A percentile compares a stretch with the other conserved stretches of the same genome.
Conservation (phyloP, 2,888 invertebrate genomes). For the Spodoptera picta region DNA sequence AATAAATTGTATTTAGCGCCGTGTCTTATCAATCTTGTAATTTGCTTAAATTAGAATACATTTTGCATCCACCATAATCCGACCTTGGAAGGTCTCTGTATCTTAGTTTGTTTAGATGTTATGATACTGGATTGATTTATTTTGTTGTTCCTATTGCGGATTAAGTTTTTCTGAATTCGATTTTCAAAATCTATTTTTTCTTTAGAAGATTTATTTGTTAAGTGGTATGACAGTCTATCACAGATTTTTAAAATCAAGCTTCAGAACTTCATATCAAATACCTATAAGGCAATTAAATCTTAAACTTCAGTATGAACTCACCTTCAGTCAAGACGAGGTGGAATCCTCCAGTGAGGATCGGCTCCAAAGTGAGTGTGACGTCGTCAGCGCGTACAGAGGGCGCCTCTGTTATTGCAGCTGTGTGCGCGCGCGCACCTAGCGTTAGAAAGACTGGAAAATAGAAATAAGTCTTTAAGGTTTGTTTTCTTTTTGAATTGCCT, state of each 20-base stretch:
- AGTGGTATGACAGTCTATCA: too few species aligned
- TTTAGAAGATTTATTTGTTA: too few species aligned
- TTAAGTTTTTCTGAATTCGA: too few species aligned
- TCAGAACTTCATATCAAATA: too few species aligned
- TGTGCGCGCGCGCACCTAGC: constrained; percentile 68
- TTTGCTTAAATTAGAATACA: constrained; percentile 48
- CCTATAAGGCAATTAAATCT: too few species aligned
- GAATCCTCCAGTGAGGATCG: constrained; percentile 80
- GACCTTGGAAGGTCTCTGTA: background rate
- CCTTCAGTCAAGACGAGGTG: constrained; percentile 68
- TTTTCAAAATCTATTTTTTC: too few species aligned
- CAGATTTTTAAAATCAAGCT: too few species aligned
- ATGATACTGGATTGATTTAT: background rate
- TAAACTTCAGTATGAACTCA: constrained; percentile 39
- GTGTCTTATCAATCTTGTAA: constrained; percentile 31
- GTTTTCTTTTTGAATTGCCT: too few species aligned
- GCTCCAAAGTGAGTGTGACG: constrained; percentile 74
- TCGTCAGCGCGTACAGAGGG: constrained; percentile 65
- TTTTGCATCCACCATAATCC: constrained; percentile 1
- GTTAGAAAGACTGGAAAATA: constrained; percentile 66
- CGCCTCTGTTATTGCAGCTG: constrained; percentile 55
- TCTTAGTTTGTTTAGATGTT: background rate
- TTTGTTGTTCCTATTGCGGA: too few species aligned
- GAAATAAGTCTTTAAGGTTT: background rate
- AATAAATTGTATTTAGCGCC: constrained; percentile 42